Base-by-base conservation (phyloP, 2,797 vertebrate species). In the Anisognathus igniventris region DNA sequence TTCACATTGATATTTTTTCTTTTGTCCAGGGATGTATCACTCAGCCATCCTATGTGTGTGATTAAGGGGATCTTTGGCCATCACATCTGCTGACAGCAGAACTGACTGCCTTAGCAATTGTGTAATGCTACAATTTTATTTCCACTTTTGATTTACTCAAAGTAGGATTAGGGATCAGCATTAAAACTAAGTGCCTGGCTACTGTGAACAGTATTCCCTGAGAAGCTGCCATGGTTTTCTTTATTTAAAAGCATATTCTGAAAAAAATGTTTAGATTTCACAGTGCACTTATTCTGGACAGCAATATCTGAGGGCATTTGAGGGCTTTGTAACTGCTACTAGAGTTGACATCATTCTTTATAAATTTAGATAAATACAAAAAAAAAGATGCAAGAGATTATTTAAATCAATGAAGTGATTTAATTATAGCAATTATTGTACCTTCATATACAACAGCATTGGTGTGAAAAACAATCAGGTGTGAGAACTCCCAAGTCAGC, bases 51-150 rank as follows among this genome's bases (percentile, higher is more conserved):
- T 54, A 9, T 56, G 42, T 51, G 78, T 72, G 42, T 86, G 85
- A 86, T 81, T 93, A 83, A 88, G 58, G 47, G 47, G 47, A 91
- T 74, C 66, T 85, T 92, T 70, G 77, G 40, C 35, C 68, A 72
- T 50, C 3, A 3, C 54, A 70, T 80, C 65, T 83, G 78, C 84
- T 95, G 88, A 91, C 68, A 72, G 50, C 54, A 88, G 73, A 93
- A 84, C 30, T 75, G 23, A 66, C 54, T 75, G 75, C 31, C 33
- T 89, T 78, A 73, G 66, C 54, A 92, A 45, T 81, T 86, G 84
- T 80, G 68, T 77, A 92, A 77, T 62, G 62, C 57, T 28, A 82
- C 65, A 68, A 72, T 86, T 94, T 91, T 78, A 70, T 80, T 93
- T 96, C 81, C 51, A 78, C 45, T 92, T 93, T 60, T 77, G 54